Base-by-base conservation (phyloP, 1,140 invertebrate species). In the Dufourea novaeangliae region DNA sequence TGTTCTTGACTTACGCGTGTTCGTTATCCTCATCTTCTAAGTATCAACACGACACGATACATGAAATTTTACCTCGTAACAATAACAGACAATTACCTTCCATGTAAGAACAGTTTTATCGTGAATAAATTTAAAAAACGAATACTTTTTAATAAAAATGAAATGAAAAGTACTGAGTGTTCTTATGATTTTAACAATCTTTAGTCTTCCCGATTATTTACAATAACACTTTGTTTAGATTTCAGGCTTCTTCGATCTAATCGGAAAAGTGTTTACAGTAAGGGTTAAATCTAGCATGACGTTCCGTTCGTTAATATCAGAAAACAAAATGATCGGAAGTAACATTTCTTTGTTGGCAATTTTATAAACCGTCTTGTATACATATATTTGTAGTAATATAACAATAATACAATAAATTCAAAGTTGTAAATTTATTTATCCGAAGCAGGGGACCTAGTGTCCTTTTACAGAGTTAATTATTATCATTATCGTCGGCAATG, bases 331-430 rank as follows among this genome's bases (percentile, higher is more conserved):
- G 67, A 6, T 62, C 59, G 61, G 41, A 52, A 61, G 62, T 63
- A 77, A 71, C 34, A 70, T 17, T 71, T 63, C 63, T 39, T 10
- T n/a, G n/a, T 71, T 71, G 62, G 34, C 37, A 77, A 77, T 77
- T 63, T 71, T 77, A 44, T 77, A 77, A 77, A 77, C 37, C 57
- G 44, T 77, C 57, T 71, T 71, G 57, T 77, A 71, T 77, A 77
- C 57, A 71, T 71, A 77, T 71, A 70, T 77, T 77, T 77, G 71
- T 77, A 62, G 75, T 68, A 77, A 77, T 77, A 62, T 77, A 77
- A 77, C 75, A 77, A 77, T 77, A 62, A 57, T 71, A 77, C 67
- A 77, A 70, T 71, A 71, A 63, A 77, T 77, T 77, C 46, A 63
- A 77, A 52, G 46, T 71, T 71, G 57, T 70, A 77, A 71, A 61